A percentile compares a stretch with the other conserved stretches of the same genome.
Evolutionary conservation across 2,113 vertebrate species (phyloP).

Genomic region (Copsychus sechellarum): DNA sequence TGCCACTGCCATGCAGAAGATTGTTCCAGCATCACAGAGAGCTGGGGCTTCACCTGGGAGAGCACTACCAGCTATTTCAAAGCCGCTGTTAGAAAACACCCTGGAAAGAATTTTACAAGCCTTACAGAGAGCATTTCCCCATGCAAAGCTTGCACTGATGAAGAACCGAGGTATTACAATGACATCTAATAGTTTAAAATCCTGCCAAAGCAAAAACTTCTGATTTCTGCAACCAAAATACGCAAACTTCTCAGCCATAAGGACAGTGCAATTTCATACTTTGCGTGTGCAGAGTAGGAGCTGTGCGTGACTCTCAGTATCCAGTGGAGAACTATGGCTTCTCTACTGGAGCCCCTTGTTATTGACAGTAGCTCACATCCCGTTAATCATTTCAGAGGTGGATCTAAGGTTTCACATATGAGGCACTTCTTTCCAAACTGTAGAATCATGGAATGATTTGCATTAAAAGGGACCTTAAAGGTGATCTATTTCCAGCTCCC

Average conservation of each 20-base stretch:
- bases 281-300: rapidly evolving
- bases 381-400: background rate
- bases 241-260: background rate
- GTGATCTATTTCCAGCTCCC: background rate
- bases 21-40: conserved; percentile 87
- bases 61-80: conserved; percentile 78
- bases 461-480: background rate
- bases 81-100: conserved; percentile 80
- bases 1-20: conserved; percentile 85
- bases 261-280: background rate
- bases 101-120: conserved; percentile 77
- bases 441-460: background rate
- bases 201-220: background rate
- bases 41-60: conserved; percentile 84
- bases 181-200: background rate
- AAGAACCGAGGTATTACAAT: conserved; percentile 68
- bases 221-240: background rate
- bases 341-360: background rate
- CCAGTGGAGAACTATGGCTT: rapidly evolving
- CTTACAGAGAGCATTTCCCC: conserved; percentile 86
- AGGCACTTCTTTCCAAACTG: background rate
- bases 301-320: rapidly evolving
- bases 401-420: background rate
- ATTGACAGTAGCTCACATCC: background rate
- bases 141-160: conserved; percentile 76